A percentile compares a stretch with the other conserved stretches of the same genome.
Conservation (phyloP, 2,888 invertebrate genomes). For the Drosophila koepferae region DNA sequence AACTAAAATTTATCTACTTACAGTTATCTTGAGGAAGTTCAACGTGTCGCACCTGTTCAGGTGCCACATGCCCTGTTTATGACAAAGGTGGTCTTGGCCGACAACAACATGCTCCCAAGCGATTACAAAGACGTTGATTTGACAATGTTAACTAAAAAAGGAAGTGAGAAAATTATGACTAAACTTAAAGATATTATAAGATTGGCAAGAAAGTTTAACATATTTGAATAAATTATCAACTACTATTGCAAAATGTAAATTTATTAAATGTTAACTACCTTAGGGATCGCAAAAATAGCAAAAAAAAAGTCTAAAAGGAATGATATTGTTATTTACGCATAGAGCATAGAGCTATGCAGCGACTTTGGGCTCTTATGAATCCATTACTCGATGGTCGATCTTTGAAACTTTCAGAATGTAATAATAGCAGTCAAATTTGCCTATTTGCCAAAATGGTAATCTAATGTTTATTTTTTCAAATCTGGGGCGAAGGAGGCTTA, state of each 20-base stretch:
- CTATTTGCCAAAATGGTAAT: too few species aligned
- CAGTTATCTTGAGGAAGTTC: constrained; percentile 84
- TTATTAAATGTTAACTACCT: neutral
- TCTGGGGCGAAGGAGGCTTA: too few species aligned
- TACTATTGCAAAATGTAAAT: neutral
- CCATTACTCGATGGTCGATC: too few species aligned
- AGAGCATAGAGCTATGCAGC: too few species aligned
- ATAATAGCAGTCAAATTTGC: too few species aligned
- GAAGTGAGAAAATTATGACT: constrained; percentile 53
- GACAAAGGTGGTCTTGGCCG: constrained; percentile 86
- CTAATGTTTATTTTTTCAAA: too few species aligned
- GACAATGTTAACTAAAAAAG: constrained; percentile 77
- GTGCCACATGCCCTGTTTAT: constrained; percentile 86
- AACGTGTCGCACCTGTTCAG: constrained; percentile 84
- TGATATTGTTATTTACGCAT: too few species aligned
- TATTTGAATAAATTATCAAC: constrained; percentile 58
- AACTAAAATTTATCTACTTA: constrained; percentile 15
- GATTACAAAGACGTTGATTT: constrained; percentile 85
- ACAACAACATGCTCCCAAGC: constrained; percentile 85
- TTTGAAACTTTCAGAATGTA: too few species aligned
- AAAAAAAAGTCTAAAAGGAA: neutral
- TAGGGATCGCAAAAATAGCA: neutral
- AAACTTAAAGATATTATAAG: constrained; percentile 69
- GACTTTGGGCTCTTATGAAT: too few species aligned
- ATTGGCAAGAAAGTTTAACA: constrained; percentile 73